These are phyloP conservation scores for Bombus haemorrhoidalis DNA, from an alignment of 1,140 invertebrate genomes.

Conservation along the genomic window DNA sequence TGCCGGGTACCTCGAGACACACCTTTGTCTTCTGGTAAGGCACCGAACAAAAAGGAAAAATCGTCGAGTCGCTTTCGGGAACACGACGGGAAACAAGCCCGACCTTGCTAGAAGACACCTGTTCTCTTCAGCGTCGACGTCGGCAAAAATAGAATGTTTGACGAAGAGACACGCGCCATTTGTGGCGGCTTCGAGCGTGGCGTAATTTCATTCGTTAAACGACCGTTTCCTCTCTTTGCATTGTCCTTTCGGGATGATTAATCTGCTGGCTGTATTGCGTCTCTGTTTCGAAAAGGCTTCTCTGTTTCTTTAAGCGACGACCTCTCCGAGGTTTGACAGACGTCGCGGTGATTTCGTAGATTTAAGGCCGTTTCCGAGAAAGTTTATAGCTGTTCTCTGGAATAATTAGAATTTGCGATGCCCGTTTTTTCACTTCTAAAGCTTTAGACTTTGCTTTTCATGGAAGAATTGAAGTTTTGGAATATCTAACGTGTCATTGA, in stretches of 20 bases:
- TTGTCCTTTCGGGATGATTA: conserved; percentile 49
- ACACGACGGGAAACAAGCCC: conserved; percentile 19
- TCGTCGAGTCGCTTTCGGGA: neutral
- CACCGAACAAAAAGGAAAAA: neutral
- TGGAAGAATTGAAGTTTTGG: neutral
- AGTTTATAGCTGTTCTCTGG: neutral
- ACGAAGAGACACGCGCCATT: conserved; percentile 66
- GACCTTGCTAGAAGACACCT: conserved; percentile 58
- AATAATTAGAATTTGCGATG: neutral
- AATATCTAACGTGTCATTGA: too few species aligned
- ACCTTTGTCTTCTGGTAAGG: neutral
- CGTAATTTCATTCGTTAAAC: conserved; percentile 72
- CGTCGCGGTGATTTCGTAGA: neutral
- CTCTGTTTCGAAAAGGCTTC: neutral
- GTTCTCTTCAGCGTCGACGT: conserved; percentile 38
- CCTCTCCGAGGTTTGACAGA: too few species aligned
- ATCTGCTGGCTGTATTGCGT: neutral
- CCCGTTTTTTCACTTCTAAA: neutral
- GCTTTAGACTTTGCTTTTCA: too few species aligned
- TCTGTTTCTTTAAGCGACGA: neutral
- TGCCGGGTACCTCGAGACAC: neutral
- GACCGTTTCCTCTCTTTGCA: conserved; percentile 47
- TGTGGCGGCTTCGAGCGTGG: conserved; percentile 59
- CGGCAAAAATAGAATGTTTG: conserved; percentile 63
- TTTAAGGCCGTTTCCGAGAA: neutral